Conservation (phyloP, 1,140 invertebrate genomes). For the Phthorimaea operculella region DNA sequence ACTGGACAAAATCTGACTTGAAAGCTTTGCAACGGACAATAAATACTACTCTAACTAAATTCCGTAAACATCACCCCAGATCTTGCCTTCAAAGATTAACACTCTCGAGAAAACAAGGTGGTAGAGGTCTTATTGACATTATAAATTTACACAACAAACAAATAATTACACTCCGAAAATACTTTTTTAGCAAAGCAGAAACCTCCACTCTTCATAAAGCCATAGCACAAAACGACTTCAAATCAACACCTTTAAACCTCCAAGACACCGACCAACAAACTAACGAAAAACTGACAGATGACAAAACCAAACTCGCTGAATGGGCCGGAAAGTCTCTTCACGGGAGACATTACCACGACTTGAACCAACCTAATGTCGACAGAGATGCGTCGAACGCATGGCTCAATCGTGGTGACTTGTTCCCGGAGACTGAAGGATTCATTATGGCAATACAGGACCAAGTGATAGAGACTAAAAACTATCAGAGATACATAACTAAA, state of each 20-base stretch:
- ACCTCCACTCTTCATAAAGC: neutral
- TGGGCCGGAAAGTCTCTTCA: too few species aligned
- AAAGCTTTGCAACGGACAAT: neutral
- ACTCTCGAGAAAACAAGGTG: constrained; percentile 4
- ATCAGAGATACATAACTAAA: too few species aligned
- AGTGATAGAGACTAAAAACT: too few species aligned
- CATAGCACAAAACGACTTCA: neutral
- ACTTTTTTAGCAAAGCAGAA: neutral
- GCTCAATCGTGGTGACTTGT: too few species aligned
- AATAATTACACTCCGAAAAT: neutral
- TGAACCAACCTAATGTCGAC: too few species aligned
- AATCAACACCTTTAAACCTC: neutral
- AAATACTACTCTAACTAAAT: constrained; percentile 5
- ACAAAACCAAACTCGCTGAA: too few species aligned
- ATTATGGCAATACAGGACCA: too few species aligned
- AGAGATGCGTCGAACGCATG: too few species aligned
- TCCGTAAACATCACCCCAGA: constrained; percentile 7
- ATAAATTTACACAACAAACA: constrained; percentile 3
- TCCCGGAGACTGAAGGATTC: too few species aligned
- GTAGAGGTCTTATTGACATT: constrained; percentile 1
- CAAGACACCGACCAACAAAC: too few species aligned
- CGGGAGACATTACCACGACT: too few species aligned
- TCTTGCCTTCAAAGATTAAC: constrained; percentile 6
- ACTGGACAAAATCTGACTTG: constrained; percentile 9
- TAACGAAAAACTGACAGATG: too few species aligned